These are phyloP conservation scores for Spheniscus humboldti DNA, from an alignment of 2,797 vertebrate species.

Conservation along the genomic window DNA sequence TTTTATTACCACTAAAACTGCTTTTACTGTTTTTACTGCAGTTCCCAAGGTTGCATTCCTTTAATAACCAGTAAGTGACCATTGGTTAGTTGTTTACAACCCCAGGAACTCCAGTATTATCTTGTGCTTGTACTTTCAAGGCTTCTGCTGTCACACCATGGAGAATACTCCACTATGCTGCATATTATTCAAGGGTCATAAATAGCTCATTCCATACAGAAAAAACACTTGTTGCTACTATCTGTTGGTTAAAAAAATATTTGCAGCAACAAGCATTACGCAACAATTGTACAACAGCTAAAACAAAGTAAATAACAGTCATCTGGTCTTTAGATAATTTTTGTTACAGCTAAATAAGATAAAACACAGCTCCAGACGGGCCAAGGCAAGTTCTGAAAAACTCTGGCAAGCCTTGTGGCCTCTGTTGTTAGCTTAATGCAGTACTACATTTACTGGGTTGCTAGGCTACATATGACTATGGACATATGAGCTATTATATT, in stretches of 20 bases:
- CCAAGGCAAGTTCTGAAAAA: background rate
- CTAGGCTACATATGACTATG: background rate
- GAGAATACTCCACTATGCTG: background rate
- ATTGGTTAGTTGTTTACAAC: background rate
- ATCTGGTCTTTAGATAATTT: background rate
- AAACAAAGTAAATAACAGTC: background rate
- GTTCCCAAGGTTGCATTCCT: background rate
- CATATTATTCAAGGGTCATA: background rate
- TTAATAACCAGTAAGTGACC: background rate
- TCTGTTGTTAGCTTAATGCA: background rate
- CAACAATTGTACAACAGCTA: background rate
- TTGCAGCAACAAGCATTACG: background rate
- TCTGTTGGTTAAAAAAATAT: background rate
- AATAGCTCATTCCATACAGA: background rate
- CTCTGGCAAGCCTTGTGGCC: background rate
- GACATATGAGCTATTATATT: background rate
- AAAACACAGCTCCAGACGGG: background rate
- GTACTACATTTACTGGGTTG: background rate
- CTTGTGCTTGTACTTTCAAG: background rate
- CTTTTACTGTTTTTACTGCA: background rate
- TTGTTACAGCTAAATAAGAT: background rate
- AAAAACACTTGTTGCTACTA: background rate
- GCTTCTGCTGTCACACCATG: background rate
- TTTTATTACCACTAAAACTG: background rate
- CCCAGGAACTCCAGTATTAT: background rate